Evolutionary conservation across 2,113 vertebrate genomes (phyloP).

Genomic region (Chamaetylas fuelleborni): DNA sequence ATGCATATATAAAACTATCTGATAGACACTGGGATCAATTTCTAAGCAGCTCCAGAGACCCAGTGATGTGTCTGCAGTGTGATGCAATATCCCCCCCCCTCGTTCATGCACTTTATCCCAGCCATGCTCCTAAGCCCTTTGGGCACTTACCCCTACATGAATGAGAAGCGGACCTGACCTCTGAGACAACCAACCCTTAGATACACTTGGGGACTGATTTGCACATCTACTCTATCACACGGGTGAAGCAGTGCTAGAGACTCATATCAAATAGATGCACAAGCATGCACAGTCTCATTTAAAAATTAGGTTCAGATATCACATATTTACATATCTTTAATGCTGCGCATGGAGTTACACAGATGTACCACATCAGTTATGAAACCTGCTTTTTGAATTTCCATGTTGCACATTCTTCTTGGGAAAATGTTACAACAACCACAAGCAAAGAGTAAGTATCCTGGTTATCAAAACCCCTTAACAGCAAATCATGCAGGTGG

Average conservation of each 20-base stretch:
- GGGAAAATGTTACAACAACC: conserved; percentile 40
- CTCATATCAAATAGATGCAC: not conserved
- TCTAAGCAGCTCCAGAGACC: not conserved
- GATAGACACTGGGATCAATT: not conserved
- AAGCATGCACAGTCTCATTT: not conserved
- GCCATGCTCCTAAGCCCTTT: not conserved
- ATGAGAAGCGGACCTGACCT: not conserved
- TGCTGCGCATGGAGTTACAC: not conserved
- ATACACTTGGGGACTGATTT: not conserved
- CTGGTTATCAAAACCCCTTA: conserved; percentile 68
- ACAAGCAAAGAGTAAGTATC: conserved; percentile 70
- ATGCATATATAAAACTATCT: conserved; percentile 30
- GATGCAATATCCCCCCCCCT: not conserved
- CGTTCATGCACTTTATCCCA: not conserved
- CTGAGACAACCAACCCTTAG: not conserved
- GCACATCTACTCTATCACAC: not conserved
- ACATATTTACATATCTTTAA: conserved; percentile 22
- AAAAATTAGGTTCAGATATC: conserved; percentile 9
- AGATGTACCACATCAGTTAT: conserved; percentile 33
- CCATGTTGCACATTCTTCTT: not conserved
- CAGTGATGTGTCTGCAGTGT: not conserved
- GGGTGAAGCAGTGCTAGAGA: not conserved
- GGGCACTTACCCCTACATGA: not conserved
- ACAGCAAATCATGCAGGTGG: conserved; percentile 60
- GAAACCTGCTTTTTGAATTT: conserved; percentile 49